phyloP scores from a whole-genome alignment of 1,140 invertebrate species.

The Thaumetopoea pityocampa region DNA sequence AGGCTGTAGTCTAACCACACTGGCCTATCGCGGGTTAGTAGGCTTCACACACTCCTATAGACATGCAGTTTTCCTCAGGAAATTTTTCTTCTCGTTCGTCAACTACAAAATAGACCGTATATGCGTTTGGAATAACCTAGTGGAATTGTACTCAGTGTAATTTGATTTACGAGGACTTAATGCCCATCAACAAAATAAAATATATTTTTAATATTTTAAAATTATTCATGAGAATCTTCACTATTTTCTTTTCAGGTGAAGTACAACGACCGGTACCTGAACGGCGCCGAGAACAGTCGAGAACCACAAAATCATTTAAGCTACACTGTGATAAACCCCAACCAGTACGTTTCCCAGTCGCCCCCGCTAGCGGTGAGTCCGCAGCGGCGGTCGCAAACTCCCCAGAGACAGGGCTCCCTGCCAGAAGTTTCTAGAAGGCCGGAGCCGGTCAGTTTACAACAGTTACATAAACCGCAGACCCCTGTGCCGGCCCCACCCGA shows the following conservation, averaged over 20 bases:
- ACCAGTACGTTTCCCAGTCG: conserved; percentile 41
- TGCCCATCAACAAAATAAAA: too few relatives aligned
- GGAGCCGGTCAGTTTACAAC: conserved; percentile 59
- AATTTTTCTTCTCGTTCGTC: too few relatives aligned
- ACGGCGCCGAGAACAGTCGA: conserved; percentile 52
- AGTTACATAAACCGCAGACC: conserved; percentile 75
- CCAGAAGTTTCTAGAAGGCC: conserved; percentile 36
- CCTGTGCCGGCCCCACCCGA: conserved; percentile 80
- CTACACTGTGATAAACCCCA: conserved; percentile 64
- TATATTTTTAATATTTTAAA: too few relatives aligned
- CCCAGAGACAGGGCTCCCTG: conserved; percentile 53
- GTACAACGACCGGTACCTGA: conserved; percentile 58
- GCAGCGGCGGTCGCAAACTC: conserved; percentile 46
- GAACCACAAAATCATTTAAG: conserved; percentile 59
- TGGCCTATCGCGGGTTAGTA: too few relatives aligned
- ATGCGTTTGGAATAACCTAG: too few relatives aligned
- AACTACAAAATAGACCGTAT: too few relatives aligned
- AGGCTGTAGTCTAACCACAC: too few relatives aligned
- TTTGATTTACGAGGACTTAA: too few relatives aligned
- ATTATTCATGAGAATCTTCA: too few relatives aligned
- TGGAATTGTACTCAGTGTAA: too few relatives aligned
- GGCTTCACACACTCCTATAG: too few relatives aligned
- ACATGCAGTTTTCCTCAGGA: too few relatives aligned
- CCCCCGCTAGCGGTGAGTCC: conserved; percentile 47
- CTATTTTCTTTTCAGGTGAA: conserved; percentile 35